Conservation (phyloP, 2,113 vertebrate genomes). For the Cairina moschata region DNA sequence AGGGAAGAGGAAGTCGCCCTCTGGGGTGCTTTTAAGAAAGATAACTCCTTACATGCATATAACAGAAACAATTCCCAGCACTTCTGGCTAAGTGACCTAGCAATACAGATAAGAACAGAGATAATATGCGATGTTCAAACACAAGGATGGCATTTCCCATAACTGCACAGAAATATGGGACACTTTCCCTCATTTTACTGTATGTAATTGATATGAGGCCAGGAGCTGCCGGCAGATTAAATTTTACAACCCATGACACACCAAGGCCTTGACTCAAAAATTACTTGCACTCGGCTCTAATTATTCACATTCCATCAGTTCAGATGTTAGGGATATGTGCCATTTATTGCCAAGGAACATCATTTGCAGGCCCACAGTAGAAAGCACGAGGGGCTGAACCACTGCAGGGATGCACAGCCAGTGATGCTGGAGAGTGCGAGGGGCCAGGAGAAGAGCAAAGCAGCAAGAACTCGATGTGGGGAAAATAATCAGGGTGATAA, state of each 20-base stretch:
- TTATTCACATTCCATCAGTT: neutral
- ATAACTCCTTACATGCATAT: neutral
- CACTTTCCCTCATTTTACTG: constrained; percentile 35
- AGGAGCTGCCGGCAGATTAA: constrained; percentile 50
- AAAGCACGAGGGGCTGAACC: neutral
- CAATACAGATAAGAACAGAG: neutral
- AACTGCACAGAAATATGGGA: neutral
- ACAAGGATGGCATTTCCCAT: neutral
- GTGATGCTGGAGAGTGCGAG: neutral
- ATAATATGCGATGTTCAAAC: neutral
- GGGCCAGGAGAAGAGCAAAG: neutral
- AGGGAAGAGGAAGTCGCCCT: neutral
- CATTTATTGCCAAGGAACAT: neutral
- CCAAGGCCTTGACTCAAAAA: constrained; percentile 26
- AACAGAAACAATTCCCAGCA: neutral
- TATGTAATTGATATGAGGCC: constrained; percentile 29
- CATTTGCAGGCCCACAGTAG: neutral
- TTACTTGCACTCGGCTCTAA: constrained; percentile 15
- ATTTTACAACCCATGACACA: constrained; percentile 45
- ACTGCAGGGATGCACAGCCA: neutral
- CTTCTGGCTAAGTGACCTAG: neutral
- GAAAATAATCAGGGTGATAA: neutral
- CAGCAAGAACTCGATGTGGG: accelerated
- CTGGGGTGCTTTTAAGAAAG: neutral
- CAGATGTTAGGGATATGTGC: neutral